These are phyloP conservation scores for Odontamblyopus rebecca DNA, from an alignment of 2,797 vertebrate genomes.

Conservation along the genomic window DNA sequence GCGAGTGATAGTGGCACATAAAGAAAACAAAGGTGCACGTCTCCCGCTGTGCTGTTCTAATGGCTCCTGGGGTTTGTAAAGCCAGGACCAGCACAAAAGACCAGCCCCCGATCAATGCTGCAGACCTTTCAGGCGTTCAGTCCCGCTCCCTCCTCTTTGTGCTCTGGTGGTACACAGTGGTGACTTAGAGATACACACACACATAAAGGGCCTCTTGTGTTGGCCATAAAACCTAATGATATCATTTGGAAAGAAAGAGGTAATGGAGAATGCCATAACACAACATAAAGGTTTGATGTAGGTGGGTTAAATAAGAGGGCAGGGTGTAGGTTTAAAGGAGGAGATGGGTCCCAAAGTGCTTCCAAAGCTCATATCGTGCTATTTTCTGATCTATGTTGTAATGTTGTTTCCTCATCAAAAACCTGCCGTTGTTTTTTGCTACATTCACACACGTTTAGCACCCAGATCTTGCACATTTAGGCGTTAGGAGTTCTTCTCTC, in stretches of 20 bases:
- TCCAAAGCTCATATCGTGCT: too few relatives aligned
- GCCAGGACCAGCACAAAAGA: not conserved
- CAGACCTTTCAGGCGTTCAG: constrained; percentile 2
- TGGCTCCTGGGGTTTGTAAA: constrained; percentile 8
- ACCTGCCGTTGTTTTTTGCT: too few relatives aligned
- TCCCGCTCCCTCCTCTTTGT: not conserved
- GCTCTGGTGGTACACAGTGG: not conserved
- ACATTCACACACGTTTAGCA: too few relatives aligned
- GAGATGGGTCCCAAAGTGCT: not conserved
- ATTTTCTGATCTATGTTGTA: too few relatives aligned
- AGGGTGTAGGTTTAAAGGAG: not conserved
- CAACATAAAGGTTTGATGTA: not conserved
- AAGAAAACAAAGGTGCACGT: not conserved
- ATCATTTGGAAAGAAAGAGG: constrained; percentile 4
- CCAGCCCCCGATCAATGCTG: not conserved
- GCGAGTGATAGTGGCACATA: not conserved
- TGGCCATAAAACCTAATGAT: not conserved
- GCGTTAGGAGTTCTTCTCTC: too few relatives aligned
- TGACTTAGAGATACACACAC: constrained; percentile 2
- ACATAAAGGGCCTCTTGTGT: constrained; percentile 5
- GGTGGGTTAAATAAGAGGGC: not conserved
- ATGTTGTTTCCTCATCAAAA: too few relatives aligned
- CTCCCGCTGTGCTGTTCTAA: constrained; percentile 4
- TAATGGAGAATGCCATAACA: constrained; percentile 6
- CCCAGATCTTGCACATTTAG: too few relatives aligned